Evolutionary conservation across 2,113 vertebrate species (phyloP).

Genomic region (Apteryx mantelli): DNA sequence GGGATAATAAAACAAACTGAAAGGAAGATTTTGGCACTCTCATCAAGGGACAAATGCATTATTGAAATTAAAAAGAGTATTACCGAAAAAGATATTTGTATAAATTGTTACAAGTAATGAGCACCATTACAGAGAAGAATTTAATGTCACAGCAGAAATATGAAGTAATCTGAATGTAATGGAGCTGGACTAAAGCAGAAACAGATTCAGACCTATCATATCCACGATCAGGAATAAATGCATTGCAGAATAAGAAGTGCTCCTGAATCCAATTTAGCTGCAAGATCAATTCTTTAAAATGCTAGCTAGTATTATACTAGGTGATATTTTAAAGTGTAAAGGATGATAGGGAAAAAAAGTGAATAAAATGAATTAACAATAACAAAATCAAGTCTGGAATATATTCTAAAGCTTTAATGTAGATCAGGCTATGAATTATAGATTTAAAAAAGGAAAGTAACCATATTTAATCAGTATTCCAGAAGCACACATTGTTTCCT

Average conservation of each 20-base stretch:
- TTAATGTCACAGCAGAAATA: slow-evolving; percentile 8
- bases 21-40: background rate
- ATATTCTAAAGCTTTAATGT: background rate
- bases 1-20: background rate
- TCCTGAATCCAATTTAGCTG: background rate
- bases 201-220: background rate
- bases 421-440: background rate
- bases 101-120: slow-evolving; percentile 40
- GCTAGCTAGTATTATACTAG: background rate
- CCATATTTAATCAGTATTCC: background rate
- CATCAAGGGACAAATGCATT: background rate
- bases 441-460: background rate
- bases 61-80: slow-evolving; percentile 24
- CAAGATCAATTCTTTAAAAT: background rate
- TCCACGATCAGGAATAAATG: background rate
- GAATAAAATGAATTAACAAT: background rate
- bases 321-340: background rate
- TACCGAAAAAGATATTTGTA: background rate
- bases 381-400: background rate
- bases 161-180: slow-evolving; percentile 28
- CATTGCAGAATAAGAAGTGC: background rate
- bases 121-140: slow-evolving; percentile 5
- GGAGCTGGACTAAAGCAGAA: background rate
- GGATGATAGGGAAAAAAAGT: background rate
- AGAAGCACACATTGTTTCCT: background rate